A percentile compares a stretch with the other conserved stretches of the same genome.
Conservation (phyloP, 2,113 vertebrate species). For the Terrapene triunguis region DNA sequence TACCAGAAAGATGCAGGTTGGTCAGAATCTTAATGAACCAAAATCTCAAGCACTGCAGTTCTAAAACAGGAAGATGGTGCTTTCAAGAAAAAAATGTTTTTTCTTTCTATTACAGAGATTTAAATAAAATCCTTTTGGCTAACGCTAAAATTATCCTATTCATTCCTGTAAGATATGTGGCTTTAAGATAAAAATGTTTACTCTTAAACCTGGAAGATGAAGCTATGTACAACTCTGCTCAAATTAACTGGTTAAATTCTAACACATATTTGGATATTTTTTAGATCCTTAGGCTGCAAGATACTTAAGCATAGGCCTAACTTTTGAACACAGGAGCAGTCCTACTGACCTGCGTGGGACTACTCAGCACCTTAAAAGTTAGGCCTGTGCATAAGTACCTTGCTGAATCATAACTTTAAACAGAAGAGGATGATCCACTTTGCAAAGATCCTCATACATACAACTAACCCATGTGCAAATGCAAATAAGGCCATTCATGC, state of each 20-base stretch:
- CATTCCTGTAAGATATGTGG: not conserved
- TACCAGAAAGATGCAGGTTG: not conserved
- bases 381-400: not conserved
- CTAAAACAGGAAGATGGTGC: not conserved
- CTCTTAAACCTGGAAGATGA: not conserved
- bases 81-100: not conserved
- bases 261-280: not conserved
- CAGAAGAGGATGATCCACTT: constrained; percentile 2
- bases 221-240: not conserved
- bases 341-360: not conserved
- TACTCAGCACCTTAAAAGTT: not conserved
- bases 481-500: constrained; percentile 41
- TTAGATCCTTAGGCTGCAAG: not conserved
- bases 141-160: not conserved
- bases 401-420: constrained; percentile 55
- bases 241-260: not conserved
- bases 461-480: not conserved
- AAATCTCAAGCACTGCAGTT: not conserved
- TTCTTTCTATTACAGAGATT: not conserved
- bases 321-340: not conserved
- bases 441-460: constrained; percentile 37
- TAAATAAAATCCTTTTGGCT: not conserved
- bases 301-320: not conserved
- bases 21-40: not conserved
- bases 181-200: not conserved